These are phyloP conservation scores for Pantherophis alleghaniensis DNA, from an alignment of 2,797 vertebrate genomes.

Conservation along the genomic window DNA sequence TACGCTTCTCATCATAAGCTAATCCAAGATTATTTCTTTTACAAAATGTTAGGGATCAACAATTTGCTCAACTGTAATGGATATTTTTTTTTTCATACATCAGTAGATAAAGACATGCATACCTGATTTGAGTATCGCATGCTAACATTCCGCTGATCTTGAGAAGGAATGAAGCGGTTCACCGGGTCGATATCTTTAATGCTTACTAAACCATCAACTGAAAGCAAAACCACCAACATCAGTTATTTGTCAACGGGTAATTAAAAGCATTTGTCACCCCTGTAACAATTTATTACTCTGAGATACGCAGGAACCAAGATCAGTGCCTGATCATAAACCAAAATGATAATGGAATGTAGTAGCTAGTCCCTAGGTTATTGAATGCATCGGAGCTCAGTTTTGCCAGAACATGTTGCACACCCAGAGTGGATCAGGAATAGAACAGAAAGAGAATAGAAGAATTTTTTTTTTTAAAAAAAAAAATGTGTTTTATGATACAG, in stretches of 20 bases:
- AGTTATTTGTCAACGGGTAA: not conserved
- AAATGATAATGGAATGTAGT: not conserved
- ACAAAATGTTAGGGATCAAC: not conserved
- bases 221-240: constrained; percentile 38
- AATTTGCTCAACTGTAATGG: not conserved
- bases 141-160: constrained; percentile 91
- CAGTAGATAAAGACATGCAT: constrained; percentile 36
- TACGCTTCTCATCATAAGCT: not conserved
- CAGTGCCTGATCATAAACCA: not conserved
- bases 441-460: too few species aligned
- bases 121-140: constrained; percentile 99
- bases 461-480: too few species aligned
- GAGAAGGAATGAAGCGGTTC: constrained; percentile 81
- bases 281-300: not conserved
- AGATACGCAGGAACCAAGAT: not conserved
- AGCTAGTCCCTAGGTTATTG: not conserved
- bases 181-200: constrained; percentile 93
- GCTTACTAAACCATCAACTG: constrained; percentile 91
- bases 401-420: not conserved
- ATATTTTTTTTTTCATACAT: not conserved
- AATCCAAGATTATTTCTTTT: not conserved
- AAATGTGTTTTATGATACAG: not conserved
- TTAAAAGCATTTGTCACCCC: not conserved
- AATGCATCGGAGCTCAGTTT: not conserved
- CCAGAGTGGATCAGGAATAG: not conserved